Conservation (phyloP, 2,888 invertebrate species). For the Chymomyza caudatula region DNA sequence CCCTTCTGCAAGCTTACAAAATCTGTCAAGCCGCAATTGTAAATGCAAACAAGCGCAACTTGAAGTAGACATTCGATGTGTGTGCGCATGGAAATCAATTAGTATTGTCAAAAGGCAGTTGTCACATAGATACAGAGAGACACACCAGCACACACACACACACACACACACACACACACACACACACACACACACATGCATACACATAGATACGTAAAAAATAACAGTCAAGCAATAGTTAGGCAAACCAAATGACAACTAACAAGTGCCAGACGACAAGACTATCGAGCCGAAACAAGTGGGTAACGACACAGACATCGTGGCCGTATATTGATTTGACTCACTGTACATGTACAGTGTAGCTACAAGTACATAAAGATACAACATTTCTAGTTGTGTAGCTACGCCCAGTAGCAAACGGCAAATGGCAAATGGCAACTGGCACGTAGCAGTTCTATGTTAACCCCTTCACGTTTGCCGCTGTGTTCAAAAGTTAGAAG, state of each 20-base stretch:
- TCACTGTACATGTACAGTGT: conserved; percentile 40
- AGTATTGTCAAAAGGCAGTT: conserved; percentile 50
- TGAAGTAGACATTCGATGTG: not conserved
- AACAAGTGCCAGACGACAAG: not conserved
- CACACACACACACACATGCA: conserved; percentile 2
- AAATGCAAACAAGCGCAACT: not conserved
- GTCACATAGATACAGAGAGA: conserved; percentile 11
- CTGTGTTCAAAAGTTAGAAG: not conserved
- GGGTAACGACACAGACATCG: not conserved
- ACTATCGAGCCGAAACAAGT: not conserved
- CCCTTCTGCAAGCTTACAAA: not conserved
- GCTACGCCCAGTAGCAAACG: not conserved
- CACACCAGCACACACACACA: conserved; percentile 10
- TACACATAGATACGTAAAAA: not conserved
- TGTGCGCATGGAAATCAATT: conserved; percentile 51
- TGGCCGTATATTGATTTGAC: conserved; percentile 12
- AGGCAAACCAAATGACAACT: conserved; percentile 32
- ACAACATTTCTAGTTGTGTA: not conserved
- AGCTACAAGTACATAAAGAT: conserved; percentile 6
- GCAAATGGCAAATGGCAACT: not conserved
- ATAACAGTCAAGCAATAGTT: conserved; percentile 7
- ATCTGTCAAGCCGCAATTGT: not conserved
- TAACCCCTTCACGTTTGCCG: not conserved
- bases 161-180: conserved; percentile 14
- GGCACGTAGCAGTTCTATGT: not conserved